Evolutionary conservation across 1,140 invertebrate genomes (phyloP), one percentile per base, ranked within the genome.

Genomic region (Argopecten irradians): DNA sequence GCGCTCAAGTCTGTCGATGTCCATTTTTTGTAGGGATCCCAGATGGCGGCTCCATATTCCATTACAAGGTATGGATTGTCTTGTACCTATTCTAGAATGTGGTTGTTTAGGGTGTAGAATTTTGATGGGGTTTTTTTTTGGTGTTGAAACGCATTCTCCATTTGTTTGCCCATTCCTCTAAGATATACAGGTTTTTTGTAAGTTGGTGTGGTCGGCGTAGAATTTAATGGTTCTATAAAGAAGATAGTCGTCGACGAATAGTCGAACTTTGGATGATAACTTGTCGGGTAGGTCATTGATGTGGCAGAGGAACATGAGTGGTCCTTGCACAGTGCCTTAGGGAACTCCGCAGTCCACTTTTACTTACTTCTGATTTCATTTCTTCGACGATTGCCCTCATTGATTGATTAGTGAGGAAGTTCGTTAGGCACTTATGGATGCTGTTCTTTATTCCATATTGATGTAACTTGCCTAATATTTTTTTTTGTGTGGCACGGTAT

Each of bases 141-240:
- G 89, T 86, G 33, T 90, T 90, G 36, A 90, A 89, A 13, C 43
- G n/a, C 91, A 90, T 90, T 8, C 89, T 89, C 89, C 89, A 91
- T 34, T 46, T 83, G 28, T 14, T 32, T 16, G 89, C 84, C 89
- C 87, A 83, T 13, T 22, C 9, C 82, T 83, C 55, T 5, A 87
- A 55, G 9, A 28, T 22, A 2, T 36, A 19, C 0, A 84, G 82
- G 19, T 87, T 34, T 43, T 22, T 46, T 87, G 82, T 0, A 84
- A 14, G 14, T 28, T 34, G 14, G 22, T 32, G 28, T 87, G 86
- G 35, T 87, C 32, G 35, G 82, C 3, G 14, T 43, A 0, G 1
- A 0, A 14, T 71, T 82, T 88, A 34, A 89, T 90, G 39, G n/a
- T n/a, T n/a, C n/a, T n/a, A n/a, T n/a, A n/a, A n/a, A n/a, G n/a